Base-by-base conservation (phyloP, 2,888 invertebrate genomes). In the Orchesellides sinensis region DNA sequence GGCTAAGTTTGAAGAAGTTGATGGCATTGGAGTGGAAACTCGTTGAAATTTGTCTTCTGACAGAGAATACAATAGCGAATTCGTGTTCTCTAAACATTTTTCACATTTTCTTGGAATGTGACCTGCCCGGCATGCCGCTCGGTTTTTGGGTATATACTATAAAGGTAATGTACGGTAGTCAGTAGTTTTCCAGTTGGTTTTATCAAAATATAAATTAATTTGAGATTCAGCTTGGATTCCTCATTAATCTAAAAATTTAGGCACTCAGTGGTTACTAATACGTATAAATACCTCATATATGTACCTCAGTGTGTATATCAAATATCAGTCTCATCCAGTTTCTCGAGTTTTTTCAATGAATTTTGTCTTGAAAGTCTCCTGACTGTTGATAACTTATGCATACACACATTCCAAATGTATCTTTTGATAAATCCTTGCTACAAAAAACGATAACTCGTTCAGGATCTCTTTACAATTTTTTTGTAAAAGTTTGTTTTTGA, bases 11-110 rank as follows among this genome's bases (percentile, higher is more conserved):
- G 17, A 49, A 49, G 49, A 52, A 21, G 52, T 52, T 52, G 86
- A 84, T 84, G 84, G 78, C 85, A 84, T 84, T 84, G 85, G 84
- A 75, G 47, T 56, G 65, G 63, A 81, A 84, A 84, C 79, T 86
- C 82, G 85, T 85, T 85, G 87, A 87, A 85, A 87, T 87, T 87
- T 87, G 87, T 87, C 87, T 81, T 75, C 47, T 74, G 83, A 84
- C 85, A 84, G 61, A 21, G 73, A 75, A 65, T 81, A 85, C 86
- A 86, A 86, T 85, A 81, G 86, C 84, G 83, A 86, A 86, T 84
- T 84, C 84, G 84, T 86, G 86, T 86, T 69, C 61, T 72, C 56
- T 6, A 45, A 45, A 77, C 83, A 86, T 86, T 86, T 84, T 73
- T 73, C 35, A 78, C 79, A 85, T 86, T 86, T 85, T 73, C 66